These are phyloP conservation scores for Theretra japonica DNA, from an alignment of 2,888 invertebrate species.

Conservation along the genomic window DNA sequence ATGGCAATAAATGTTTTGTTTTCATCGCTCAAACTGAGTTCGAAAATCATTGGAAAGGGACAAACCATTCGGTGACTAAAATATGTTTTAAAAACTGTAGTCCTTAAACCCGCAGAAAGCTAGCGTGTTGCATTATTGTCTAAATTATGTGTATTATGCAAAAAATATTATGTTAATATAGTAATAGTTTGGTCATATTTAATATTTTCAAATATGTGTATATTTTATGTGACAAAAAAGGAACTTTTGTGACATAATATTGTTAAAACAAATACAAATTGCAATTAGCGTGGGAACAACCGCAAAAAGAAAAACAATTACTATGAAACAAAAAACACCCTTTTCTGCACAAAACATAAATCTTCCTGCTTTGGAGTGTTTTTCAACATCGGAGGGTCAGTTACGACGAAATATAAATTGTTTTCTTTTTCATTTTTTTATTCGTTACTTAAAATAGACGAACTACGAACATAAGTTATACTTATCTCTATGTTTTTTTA, in stretches of 20 bases:
- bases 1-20: too few species aligned
- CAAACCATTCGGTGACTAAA: too few species aligned
- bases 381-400: slow-evolving; percentile 61
- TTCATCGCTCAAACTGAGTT: too few species aligned
- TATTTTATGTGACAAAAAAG: background rate
- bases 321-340: slow-evolving; percentile 57
- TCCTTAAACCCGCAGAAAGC: too few species aligned
- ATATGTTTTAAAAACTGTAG: too few species aligned
- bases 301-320: slow-evolving; percentile 57
- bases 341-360: slow-evolving; percentile 64
- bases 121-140: too few species aligned
- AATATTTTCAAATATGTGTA: too few species aligned
- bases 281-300: slow-evolving; percentile 55
- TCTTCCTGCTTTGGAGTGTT: slow-evolving; percentile 61
- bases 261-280: slow-evolving; percentile 46
- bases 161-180: too few species aligned
- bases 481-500: too few species aligned
- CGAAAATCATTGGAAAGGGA: too few species aligned
- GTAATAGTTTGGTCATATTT: too few species aligned
- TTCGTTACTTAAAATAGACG: background rate
- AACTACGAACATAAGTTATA: background rate
- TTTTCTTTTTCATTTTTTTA: slow-evolving; percentile 24
- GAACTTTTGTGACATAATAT: background rate
- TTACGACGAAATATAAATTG: slow-evolving; percentile 62
- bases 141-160: too few species aligned